phyloP scores from a whole-genome alignment of 2,113 vertebrate species.

The Reinhardtius hippoglossoides region DNA sequence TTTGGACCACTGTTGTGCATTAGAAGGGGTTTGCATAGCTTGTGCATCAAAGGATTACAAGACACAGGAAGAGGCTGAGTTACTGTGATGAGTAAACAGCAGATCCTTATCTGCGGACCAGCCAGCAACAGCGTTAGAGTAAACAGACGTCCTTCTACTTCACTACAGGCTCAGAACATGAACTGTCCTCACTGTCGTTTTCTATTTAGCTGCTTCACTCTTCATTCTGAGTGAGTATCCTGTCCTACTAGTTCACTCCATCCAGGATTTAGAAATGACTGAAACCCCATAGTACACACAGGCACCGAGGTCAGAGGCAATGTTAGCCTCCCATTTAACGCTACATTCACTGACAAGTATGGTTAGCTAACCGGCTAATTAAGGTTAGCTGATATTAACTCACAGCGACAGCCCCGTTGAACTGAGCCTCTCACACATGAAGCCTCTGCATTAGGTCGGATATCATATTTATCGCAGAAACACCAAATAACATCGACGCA shows the following conservation, averaged over 20 bases:
- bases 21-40: no score
- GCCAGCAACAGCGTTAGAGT: neutral
- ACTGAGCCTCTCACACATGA: rapidly evolving
- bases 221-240: neutral
- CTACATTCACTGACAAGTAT: neutral
- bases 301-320: neutral
- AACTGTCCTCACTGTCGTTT: neutral
- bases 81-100: neutral
- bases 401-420: neutral
- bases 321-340: neutral
- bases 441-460: neutral
- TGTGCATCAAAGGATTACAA: neutral
- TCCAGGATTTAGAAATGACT: neutral
- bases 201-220: neutral
- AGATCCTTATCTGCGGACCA: neutral
- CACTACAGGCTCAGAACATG: neutral
- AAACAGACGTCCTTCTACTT: neutral
- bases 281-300: neutral
- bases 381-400: slow-evolving; percentile 23
- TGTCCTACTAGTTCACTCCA: neutral
- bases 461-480: neutral
- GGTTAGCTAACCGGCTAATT: slow-evolving; percentile 46
- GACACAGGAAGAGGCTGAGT: slow-evolving; percentile 3
- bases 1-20: no score
- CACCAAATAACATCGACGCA: neutral